Evolutionary conservation across 2,888 invertebrate species (phyloP).

Genomic region (Pachymerium ferrugineum): DNA sequence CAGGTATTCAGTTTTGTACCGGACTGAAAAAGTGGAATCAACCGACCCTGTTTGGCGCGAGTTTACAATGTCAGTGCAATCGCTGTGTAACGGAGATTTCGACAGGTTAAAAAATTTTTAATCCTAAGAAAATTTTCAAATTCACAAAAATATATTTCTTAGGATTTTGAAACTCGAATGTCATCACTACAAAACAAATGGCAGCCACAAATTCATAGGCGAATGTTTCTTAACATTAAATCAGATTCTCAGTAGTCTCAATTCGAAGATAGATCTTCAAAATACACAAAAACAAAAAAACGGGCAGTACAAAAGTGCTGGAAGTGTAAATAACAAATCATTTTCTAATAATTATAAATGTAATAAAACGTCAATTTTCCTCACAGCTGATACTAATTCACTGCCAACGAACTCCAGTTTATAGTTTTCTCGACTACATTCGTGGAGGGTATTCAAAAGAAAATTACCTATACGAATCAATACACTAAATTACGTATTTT

Average conservation of each 20-base stretch:
- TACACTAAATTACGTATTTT: neutral
- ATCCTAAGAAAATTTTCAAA: slow-evolving; percentile 37
- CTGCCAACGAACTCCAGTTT: slow-evolving; percentile 48
- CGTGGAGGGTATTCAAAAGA: slow-evolving; percentile 49
- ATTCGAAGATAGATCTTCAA: neutral
- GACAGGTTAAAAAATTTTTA: slow-evolving; percentile 42
- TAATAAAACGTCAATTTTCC: slow-evolving; percentile 31
- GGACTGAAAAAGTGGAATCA: slow-evolving; percentile 51
- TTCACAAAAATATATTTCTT: neutral
- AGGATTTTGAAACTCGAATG: slow-evolving; percentile 53
- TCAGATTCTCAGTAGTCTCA: slow-evolving; percentile 48
- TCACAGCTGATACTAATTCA: slow-evolving; percentile 46
- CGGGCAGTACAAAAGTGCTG: slow-evolving; percentile 40
- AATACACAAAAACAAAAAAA: slow-evolving; percentile 39
- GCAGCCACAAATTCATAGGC: slow-evolving; percentile 51
- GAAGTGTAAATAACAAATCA: neutral
- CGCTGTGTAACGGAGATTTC: slow-evolving; percentile 54
- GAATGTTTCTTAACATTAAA: slow-evolving; percentile 49
- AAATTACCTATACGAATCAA: neutral
- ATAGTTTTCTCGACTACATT: slow-evolving; percentile 56
- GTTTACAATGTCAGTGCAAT: slow-evolving; percentile 49
- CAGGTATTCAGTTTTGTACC: slow-evolving; percentile 47
- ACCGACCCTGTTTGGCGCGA: slow-evolving; percentile 50
- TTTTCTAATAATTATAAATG: neutral
- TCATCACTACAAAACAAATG: slow-evolving; percentile 53